Evolutionary conservation across 2,797 vertebrate genomes (phyloP).

Genomic region (Galagoides demidoff): DNA sequence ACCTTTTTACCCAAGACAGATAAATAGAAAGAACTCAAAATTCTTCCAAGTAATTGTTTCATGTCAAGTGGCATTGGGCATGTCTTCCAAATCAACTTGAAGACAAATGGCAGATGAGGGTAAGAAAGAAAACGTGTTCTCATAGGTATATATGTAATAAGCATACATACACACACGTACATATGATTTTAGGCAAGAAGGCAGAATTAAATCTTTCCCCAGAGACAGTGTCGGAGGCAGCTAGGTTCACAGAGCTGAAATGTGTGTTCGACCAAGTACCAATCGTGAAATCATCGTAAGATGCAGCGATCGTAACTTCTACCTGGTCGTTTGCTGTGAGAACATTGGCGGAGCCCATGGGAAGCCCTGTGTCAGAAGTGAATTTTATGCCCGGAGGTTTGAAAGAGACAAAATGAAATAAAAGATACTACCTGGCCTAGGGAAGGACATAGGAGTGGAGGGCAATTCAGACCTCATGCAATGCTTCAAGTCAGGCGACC

Average conservation of each 20-base stretch:
- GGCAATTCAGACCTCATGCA: background rate
- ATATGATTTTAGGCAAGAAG: background rate
- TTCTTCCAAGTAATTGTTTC: background rate
- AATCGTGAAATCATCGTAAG: background rate
- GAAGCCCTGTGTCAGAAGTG: background rate
- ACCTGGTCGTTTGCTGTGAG: background rate
- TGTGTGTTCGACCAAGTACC: background rate
- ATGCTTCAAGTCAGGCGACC: background rate
- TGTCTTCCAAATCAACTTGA: conserved; percentile 4
- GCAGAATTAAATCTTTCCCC: background rate
- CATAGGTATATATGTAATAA: background rate
- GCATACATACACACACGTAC: background rate
- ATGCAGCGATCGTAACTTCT: background rate
- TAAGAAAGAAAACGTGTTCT: background rate
- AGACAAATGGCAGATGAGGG: background rate
- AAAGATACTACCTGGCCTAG: background rate
- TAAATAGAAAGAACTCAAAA: conserved; percentile 34
- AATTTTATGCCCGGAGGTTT: background rate
- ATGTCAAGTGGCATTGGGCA: background rate
- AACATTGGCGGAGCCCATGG: background rate
- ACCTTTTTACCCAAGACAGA: conserved; percentile 2
- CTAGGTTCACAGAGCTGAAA: background rate
- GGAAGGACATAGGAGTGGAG: background rate
- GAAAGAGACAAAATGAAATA: conserved; percentile 25
- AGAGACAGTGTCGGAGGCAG: background rate